A percentile compares a stretch with the other conserved stretches of the same genome.
Conservation (phyloP, 2,797 vertebrate species). For the Cichlasoma orientale region DNA sequence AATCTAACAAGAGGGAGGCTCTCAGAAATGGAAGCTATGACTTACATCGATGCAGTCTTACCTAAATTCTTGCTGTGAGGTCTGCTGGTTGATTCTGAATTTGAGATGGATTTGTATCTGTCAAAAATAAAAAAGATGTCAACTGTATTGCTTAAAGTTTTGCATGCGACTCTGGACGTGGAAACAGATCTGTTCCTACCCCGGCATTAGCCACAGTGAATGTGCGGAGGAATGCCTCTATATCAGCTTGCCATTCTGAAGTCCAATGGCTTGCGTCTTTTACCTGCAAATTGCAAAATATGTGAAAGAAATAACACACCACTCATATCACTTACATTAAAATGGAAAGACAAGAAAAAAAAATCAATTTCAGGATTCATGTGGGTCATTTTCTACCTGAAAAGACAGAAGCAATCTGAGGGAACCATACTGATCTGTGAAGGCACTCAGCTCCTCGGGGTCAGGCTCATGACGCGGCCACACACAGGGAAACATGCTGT, state of each 20-base stretch:
- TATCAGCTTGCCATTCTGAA: conserved; percentile 28
- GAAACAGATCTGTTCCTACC: conserved; percentile 47
- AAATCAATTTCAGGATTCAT: not conserved
- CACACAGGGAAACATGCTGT: conserved; percentile 26
- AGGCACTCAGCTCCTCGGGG: conserved; percentile 70
- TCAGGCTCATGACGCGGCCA: conserved; percentile 48
- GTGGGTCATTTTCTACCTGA: conserved; percentile 52
- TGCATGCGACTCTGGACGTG: not conserved
- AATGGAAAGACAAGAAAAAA: not conserved
- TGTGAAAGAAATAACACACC: not conserved
- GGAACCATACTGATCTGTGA: conserved; percentile 68
- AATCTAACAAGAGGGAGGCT: not conserved
- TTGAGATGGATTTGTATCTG: conserved; percentile 72
- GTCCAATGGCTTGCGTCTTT: conserved; percentile 24
- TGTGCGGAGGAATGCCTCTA: conserved; percentile 63
- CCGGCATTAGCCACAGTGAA: conserved; percentile 70
- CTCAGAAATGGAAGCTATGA: not conserved
- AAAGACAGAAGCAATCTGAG: conserved; percentile 67
- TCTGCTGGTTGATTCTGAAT: conserved; percentile 44
- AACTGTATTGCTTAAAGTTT: not conserved
- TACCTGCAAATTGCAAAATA: conserved; percentile 47
- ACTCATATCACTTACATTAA: not conserved
- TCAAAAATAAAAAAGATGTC: not conserved
- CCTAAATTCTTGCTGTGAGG: conserved; percentile 57
- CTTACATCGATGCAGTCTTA: conserved; percentile 22